Evolutionary conservation across 2,113 vertebrate species (phyloP).

Genomic region (Triplophysa dalaica): DNA sequence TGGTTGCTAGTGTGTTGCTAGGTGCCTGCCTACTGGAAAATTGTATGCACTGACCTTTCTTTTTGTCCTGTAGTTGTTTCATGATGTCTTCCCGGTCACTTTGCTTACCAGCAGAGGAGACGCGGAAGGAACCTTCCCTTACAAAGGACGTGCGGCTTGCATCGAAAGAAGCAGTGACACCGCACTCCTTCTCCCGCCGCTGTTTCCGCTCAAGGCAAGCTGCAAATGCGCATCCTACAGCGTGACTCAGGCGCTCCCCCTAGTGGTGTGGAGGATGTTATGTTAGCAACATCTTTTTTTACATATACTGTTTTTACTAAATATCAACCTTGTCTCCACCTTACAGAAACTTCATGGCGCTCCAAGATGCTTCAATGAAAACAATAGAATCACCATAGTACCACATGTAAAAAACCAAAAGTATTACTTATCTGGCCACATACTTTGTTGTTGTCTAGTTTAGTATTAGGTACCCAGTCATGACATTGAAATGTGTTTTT

Average conservation of each 20-base stretch:
- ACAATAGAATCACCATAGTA: too few relatives aligned
- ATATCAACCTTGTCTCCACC: too few relatives aligned
- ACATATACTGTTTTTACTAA: too few relatives aligned
- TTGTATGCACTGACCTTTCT: conserved; percentile 75
- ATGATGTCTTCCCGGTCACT: conserved; percentile 73
- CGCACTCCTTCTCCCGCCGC: conserved; percentile 88
- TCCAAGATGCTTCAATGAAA: too few relatives aligned
- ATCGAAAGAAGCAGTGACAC: conserved; percentile 88
- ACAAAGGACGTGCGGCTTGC: conserved; percentile 89
- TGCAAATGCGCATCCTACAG: conserved; percentile 89
- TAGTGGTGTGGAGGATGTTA: conserved; percentile 49
- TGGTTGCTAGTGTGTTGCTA: too few relatives aligned
- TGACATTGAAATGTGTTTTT: conserved; percentile 19
- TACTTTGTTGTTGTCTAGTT: conserved; percentile 5
- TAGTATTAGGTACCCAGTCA: conserved; percentile 11
- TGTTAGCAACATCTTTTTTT: background rate
- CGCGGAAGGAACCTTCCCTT: conserved; percentile 89
- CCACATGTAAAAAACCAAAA: too few relatives aligned
- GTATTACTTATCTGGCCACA: background rate
- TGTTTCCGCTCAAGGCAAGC: conserved; percentile 92
- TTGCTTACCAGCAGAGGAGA: conserved; percentile 73
- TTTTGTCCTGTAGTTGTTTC: conserved; percentile 79
- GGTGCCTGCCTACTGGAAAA: conserved; percentile 29
- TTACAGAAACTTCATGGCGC: too few relatives aligned
- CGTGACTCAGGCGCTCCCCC: conserved; percentile 91